Conservation (phyloP, 1,140 invertebrate species). For the Phortica variegata region DNA sequence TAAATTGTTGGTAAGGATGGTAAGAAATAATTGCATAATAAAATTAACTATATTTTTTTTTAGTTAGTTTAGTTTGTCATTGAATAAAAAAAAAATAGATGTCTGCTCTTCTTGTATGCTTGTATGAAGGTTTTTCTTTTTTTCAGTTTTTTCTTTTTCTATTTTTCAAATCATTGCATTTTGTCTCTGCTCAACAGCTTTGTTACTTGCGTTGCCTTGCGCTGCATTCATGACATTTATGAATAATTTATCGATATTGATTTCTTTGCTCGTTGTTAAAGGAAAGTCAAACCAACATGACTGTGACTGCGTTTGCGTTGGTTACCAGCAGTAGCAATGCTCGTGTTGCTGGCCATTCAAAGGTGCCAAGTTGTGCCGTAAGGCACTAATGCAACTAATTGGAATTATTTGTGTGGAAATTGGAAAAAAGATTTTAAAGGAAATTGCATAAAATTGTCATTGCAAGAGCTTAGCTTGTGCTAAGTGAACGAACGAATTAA, state of each 20-base stretch:
- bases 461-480: no score
- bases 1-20: no score
- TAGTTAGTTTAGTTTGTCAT: background rate
- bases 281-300: no score
- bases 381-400: conserved; percentile 21
- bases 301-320: background rate
- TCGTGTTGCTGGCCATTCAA: conserved; percentile 6
- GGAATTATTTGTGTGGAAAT: conserved; percentile 16
- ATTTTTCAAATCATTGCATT: no score
- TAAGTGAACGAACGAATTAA: no score
- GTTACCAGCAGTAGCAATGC: background rate
- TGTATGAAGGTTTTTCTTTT: conserved; percentile 1
- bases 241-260: conserved; percentile 35
- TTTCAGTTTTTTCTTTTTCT: background rate
- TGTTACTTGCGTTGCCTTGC: no score
- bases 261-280: conserved; percentile 13
- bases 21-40: conserved; percentile 13
- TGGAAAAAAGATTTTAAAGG: no score
- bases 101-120: background rate
- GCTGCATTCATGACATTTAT: conserved; percentile 10
- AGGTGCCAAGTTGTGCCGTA: conserved; percentile 19
- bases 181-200: no score
- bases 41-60: conserved; percentile 46
- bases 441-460: no score
- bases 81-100: background rate